Base-by-base conservation (phyloP, 2,888 invertebrate genomes). In the Rotaria socialis region DNA sequence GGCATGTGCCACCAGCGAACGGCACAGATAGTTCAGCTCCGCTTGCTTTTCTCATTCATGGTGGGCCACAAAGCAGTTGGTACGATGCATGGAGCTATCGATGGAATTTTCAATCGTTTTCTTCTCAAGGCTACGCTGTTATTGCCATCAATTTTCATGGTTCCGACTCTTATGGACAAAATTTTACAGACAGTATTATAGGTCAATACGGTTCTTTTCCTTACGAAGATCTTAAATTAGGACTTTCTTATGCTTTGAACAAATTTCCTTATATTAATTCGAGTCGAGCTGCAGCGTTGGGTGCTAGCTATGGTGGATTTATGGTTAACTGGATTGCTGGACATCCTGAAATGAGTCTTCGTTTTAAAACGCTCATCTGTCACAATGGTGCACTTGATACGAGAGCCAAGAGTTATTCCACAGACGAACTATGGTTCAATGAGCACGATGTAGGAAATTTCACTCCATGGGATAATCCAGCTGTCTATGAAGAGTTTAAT, bases 21-120 rank as follows among this genome's bases (percentile, higher is more conserved):
- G 58, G 58, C 24, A 24, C 24, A 27, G n/a, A 7, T n/a, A 1
- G 8, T n/a, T 8, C 8, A n/a, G 58, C 58, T 58, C 58, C 58
- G 27, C n/a, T 58, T n/a, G 58, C 58, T 58, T 58, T 58, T 58
- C 58, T 58, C n/a, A 58, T 58, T 27, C 58, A 58, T 58, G 58
- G 58, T 58, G 22, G 24, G n/a, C n/a, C n/a, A n/a, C n/a, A n/a
- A n/a, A n/a, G n/a, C n/a, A n/a, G n/a, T n/a, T n/a, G n/a, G n/a
- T 58, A 58, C 10, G n/a, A 58, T 58, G 58, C 58, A 27, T 58
- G 58, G 58, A 58, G 58, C 24, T 58, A n/a, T 27, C 58, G 58
- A 24, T 58, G 58, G 58, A 58, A 58, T 58, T 58, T 24, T n/a
- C 58, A 58, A 27, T 24, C n/a, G 0, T 58, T 58, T n/a, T 24